phyloP scores from a whole-genome alignment of 2,797 vertebrate genomes.

The Chromis chromis region DNA sequence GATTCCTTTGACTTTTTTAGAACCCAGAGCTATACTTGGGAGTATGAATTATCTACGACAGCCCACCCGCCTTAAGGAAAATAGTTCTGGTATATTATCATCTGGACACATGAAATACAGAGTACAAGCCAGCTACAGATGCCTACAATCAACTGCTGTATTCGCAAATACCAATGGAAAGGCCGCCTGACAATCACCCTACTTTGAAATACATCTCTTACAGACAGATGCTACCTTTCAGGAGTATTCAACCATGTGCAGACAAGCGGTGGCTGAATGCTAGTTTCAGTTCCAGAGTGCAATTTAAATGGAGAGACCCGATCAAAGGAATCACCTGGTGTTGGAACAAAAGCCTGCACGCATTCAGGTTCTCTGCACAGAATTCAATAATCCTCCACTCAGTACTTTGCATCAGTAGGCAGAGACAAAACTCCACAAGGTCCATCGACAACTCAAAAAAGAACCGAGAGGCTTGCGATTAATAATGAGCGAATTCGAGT shows the following conservation, averaged over 20 bases:
- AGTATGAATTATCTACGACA: background rate
- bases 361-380: background rate
- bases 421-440: constrained; percentile 2
- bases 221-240: background rate
- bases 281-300: background rate
- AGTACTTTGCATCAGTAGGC: background rate
- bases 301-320: background rate
- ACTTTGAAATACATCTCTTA: constrained; percentile 2
- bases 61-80: background rate
- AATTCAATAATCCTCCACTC: constrained; percentile 3
- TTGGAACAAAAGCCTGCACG: constrained; percentile 19
- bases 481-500: background rate
- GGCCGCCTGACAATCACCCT: background rate
- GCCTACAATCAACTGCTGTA: background rate
- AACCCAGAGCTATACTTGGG: background rate
- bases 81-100: background rate
- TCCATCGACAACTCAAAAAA: constrained; percentile 4
- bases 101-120: background rate
- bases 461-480: constrained; percentile 9
- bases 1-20: no score
- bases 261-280: background rate
- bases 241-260: background rate
- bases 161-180: background rate
- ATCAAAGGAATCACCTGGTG: constrained; percentile 7
- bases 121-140: background rate